Evolutionary conservation across 2,113 vertebrate genomes (phyloP).

Genomic region (Megaceryle torquata): DNA sequence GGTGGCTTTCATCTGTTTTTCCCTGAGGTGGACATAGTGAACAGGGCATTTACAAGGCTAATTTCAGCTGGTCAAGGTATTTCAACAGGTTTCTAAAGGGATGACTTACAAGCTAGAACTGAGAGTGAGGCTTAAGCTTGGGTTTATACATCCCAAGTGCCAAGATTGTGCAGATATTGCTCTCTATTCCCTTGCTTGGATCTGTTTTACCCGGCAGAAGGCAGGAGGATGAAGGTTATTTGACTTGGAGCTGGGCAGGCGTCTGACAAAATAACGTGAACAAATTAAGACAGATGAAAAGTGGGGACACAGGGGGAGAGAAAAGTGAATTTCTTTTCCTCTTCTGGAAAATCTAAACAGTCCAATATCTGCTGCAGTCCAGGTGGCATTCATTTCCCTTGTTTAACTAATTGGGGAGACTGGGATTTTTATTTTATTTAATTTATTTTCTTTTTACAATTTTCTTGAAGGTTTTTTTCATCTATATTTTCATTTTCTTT

Average conservation of each 20-base stretch:
- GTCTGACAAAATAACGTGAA: slow-evolving; percentile 59
- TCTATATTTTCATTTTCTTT: slow-evolving; percentile 39
- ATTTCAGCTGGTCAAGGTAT: slow-evolving; percentile 39
- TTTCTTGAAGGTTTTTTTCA: not conserved
- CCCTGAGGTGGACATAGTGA: not conserved
- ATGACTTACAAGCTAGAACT: not conserved
- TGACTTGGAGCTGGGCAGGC: slow-evolving; percentile 49
- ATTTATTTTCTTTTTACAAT: slow-evolving; percentile 18
- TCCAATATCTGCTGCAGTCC: slow-evolving; percentile 47
- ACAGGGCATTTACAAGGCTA: slow-evolving; percentile 15
- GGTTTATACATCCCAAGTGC: slow-evolving; percentile 17
- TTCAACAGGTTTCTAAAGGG: slow-evolving; percentile 30
- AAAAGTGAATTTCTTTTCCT: slow-evolving; percentile 36
- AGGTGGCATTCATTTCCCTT: slow-evolving; percentile 64
- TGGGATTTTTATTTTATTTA: slow-evolving; percentile 39
- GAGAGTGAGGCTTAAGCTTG: not conserved
- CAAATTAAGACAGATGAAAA: slow-evolving; percentile 66
- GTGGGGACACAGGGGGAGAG: not conserved
- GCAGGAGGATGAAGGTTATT: slow-evolving; percentile 39
- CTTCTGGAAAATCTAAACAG: slow-evolving; percentile 46
- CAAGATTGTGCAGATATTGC: not conserved
- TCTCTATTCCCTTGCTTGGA: not conserved
- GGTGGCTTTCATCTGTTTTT: not conserved
- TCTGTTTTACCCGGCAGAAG: slow-evolving; percentile 8
- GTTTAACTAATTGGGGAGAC: slow-evolving; percentile 50